Evolutionary conservation across 1,140 invertebrate genomes (phyloP), one percentile per base, ranked within the genome.

Genomic region (Drosophila arawakana): DNA sequence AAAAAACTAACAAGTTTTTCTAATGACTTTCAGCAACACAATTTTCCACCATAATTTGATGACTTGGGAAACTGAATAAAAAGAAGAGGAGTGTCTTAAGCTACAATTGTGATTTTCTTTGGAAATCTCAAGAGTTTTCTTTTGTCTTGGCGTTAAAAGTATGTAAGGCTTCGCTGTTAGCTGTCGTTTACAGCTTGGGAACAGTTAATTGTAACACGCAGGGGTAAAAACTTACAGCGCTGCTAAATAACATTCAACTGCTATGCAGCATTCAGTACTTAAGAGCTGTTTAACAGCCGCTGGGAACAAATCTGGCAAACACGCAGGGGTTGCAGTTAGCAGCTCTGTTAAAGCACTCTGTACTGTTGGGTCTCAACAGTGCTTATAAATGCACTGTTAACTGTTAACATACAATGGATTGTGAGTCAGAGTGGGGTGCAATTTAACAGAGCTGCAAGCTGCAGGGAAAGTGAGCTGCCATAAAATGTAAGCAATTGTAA

Each of bases 21-120:
- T 76, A 85, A 78, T 81, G 78, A 86, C 60, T 81, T 74, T 47
- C 59, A 61, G 25, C 74, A 77, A 76, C 63, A 62, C 63, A 73
- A 65, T 43, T 60, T 39, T 61, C 39, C 70, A 7, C 54, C 52
- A 55, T 54, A 67, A 73, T 73, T 30, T 73, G 70, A 68, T 46
- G 37, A 18, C 52, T 43, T 30, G 25, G 25, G 25, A 30, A 30
- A 30, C 25, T 30, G 25, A 30, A 30, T 30, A 30, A 30, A 6
- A 30, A 6, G 25, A 30, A 30, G 25, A 30, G 25, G 4, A 30
- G 25, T 30, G 2, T 5, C 4, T 30, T 0, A 30, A 30, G 25
- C 25, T 30, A 6, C 25, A 30, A 25, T 30, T 30, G 25, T 30
- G 25, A 30, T 30, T 30, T 30, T 3, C 25, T 30, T 30, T 5